A percentile compares a stretch with the other conserved stretches of the same genome.
Evolutionary conservation across 2,797 vertebrate genomes (phyloP).

Genomic region (Carduelis carduelis): DNA sequence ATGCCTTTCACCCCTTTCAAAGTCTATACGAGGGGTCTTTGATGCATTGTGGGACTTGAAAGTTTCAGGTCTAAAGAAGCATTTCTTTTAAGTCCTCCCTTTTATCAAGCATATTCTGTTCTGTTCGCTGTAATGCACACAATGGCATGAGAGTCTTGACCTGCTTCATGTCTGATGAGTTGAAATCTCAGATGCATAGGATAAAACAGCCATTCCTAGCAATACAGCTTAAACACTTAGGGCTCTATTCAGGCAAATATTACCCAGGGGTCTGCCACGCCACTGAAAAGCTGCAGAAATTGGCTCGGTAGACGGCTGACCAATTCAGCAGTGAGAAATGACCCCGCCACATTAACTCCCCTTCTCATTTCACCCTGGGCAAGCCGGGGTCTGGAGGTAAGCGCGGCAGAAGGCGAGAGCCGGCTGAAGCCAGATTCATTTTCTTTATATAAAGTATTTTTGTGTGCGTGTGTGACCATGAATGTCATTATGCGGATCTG

Average conservation of each 20-base stretch:
- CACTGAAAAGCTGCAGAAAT: conserved; percentile 54
- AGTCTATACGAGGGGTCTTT: conserved; percentile 50
- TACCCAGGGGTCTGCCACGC: conserved; percentile 3
- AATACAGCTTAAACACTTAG: conserved; percentile 3
- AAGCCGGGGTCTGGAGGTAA: not conserved
- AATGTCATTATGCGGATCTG: conserved; percentile 6
- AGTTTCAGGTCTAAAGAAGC: conserved; percentile 58
- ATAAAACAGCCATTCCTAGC: conserved; percentile 43
- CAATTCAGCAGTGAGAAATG: not conserved
- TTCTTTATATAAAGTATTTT: conserved; percentile 26
- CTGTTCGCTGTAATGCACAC: conserved; percentile 36
- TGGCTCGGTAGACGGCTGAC: conserved; percentile 25
- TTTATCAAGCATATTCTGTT: conserved; percentile 59
- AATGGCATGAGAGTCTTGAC: conserved; percentile 49
- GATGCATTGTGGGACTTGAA: conserved; percentile 74
- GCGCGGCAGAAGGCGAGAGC: not conserved
- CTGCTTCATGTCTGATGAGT: conserved; percentile 43
- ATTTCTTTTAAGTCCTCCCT: conserved; percentile 51
- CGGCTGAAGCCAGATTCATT: conserved; percentile 43
- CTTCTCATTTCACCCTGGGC: conserved; percentile 27
- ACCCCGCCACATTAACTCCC: not conserved
- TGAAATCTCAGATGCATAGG: conserved; percentile 55
- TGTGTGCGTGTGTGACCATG: not conserved
- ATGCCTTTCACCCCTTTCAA: conserved; percentile 50
- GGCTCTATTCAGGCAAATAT: conserved; percentile 31